Percentiles rank a stretch among this genome's conserved stretches.
These are phyloP conservation scores for Zaprionus tsacasi DNA, from an alignment of 1,140 invertebrate species.

Conservation along the genomic window DNA sequence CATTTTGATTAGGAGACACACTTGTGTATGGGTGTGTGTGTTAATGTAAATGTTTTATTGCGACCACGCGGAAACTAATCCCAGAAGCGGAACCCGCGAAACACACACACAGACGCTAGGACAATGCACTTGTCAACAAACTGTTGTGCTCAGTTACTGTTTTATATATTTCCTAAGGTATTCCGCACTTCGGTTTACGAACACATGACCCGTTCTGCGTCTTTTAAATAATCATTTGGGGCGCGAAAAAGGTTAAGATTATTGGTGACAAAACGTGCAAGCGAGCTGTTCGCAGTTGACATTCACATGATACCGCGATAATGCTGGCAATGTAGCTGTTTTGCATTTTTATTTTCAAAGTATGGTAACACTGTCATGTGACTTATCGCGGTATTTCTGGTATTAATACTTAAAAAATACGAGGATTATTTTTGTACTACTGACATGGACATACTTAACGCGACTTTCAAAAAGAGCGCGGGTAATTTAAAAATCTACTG, in stretches of 20 bases:
- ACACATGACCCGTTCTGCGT: not conserved
- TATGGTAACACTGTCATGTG: too few species aligned
- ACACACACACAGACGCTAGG: not conserved
- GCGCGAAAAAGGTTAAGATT: not conserved
- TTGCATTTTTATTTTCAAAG: too few species aligned
- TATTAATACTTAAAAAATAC: too few species aligned
- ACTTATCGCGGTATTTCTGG: too few species aligned
- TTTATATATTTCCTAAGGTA: not conserved
- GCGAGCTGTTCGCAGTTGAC: too few species aligned
- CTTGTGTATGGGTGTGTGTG: not conserved
- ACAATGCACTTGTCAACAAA: not conserved
- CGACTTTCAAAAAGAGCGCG: not conserved
- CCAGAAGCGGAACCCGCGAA: not conserved
- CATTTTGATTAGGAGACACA: slow-evolving; percentile 49
- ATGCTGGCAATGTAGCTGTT: not conserved
- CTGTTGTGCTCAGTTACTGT: not conserved
- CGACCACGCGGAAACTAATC: slow-evolving; percentile 19
- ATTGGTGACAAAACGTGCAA: too few species aligned
- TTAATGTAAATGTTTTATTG: too few species aligned
- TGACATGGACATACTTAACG: not conserved
- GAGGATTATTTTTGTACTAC: not conserved
- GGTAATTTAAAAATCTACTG: not conserved
- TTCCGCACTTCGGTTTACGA: not conserved
- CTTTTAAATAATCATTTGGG: slow-evolving; percentile 7
- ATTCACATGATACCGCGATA: not conserved